Base-by-base conservation (phyloP, 2,113 vertebrate genomes). In the Myotis yumanensis region DNA sequence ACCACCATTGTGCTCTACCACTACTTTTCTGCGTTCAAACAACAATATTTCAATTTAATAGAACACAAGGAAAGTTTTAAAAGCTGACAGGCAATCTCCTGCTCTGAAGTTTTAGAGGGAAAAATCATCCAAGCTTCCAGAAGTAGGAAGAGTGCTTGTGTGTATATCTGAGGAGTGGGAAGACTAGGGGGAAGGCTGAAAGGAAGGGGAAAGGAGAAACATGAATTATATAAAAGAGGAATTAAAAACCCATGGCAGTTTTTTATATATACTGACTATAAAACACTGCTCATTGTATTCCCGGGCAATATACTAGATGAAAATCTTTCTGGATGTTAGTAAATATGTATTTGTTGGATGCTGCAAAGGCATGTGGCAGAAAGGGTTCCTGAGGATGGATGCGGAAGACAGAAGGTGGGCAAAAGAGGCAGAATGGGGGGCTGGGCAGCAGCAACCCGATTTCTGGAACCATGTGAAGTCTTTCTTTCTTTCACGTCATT, bases 31-130 rank as follows among this genome's bases (percentile, higher is more conserved):
- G 97, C 91, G 96, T 98, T 98, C 97, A 97, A 98, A 91, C 98
- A 98, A 98, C 98, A 98, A 97, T 98, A 98, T 98, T 98, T 99
- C 98, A 98, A 94, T 98, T 98, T 98, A 98, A 96, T 97, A 96
- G 97, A 97, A 98, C 97, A 94, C 95, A 97, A 95, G 97, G 98
- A 98, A 98, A 98, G 97, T 97, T 98, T 98, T 85, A 93, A 96
- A 98, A 97, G 97, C 97, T 68, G 97, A 97, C 98, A 98, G 97
- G 32, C 52, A 66, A 96, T 97, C 98, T 98, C 98, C 97, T 98
- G 96, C 97, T 98, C 97, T 95, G 96, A 97, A 98, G 97, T 95
- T 97, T 72, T 62, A 54, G 97, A 98, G 97, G 98, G 98, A 97
- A 95, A 94, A 68, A 83, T 69, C 89, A 16, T 4, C 12, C 32